Conservation (phyloP, 2,888 invertebrate genomes). For the Plusia festucae region DNA sequence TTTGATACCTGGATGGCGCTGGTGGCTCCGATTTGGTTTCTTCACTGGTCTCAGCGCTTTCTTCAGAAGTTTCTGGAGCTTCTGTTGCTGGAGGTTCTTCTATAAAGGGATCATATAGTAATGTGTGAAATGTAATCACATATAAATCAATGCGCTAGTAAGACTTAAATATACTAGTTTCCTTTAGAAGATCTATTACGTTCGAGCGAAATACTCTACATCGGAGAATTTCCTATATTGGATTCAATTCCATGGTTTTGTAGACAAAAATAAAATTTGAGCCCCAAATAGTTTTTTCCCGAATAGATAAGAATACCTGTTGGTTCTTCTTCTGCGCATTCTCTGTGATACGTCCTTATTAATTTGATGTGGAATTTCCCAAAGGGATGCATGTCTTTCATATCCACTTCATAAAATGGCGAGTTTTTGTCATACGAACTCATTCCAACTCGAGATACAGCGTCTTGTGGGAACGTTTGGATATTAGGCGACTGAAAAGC, state of each 20-base stretch:
- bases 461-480: constrained; percentile 80
- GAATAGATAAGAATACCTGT: constrained; percentile 60
- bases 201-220: too few relatives aligned
- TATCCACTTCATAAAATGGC: constrained; percentile 81
- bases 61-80: constrained; percentile 40
- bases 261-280: too few relatives aligned
- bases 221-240: too few relatives aligned
- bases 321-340: constrained; percentile 68
- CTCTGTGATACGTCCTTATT: constrained; percentile 76
- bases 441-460: constrained; percentile 77
- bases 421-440: constrained; percentile 83
- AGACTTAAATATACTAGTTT: too few relatives aligned
- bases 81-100: constrained; percentile 34
- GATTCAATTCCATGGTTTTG: too few relatives aligned
- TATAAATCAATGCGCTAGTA: too few relatives aligned
- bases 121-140: too few relatives aligned
- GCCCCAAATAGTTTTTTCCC: too few relatives aligned
- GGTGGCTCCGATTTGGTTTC: constrained; percentile 69
- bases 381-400: constrained; percentile 82
- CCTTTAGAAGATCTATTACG: too few relatives aligned
- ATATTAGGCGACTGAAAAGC: constrained; percentile 77
- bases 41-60: constrained; percentile 57
- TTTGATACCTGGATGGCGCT: constrained; percentile 86
- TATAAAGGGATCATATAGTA: too few relatives aligned
- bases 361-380: constrained; percentile 78